Evolutionary conservation across 2,888 invertebrate species (phyloP).

Genomic region (Lepeophtheirus nordmannii): DNA sequence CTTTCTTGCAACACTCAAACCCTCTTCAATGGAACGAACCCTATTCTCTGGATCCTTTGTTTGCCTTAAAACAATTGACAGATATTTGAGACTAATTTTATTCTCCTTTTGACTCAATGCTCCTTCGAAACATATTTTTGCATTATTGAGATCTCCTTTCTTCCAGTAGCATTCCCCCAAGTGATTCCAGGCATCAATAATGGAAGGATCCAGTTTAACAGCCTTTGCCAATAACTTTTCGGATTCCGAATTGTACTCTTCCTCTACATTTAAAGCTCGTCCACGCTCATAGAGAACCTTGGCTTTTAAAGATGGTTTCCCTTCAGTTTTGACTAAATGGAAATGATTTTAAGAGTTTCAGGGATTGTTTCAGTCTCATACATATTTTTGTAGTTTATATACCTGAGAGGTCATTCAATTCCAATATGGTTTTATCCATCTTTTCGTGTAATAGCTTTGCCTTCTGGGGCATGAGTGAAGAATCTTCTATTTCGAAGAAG

Average conservation of each 20-base stretch:
- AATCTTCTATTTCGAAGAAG: slow-evolving; percentile 56
- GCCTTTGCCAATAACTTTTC: slow-evolving; percentile 61
- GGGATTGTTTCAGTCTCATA: neutral
- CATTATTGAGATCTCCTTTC: slow-evolving; percentile 58
- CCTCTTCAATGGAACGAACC: slow-evolving; percentile 48
- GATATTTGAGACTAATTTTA: slow-evolving; percentile 55
- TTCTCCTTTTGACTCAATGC: slow-evolving; percentile 57
- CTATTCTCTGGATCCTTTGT: slow-evolving; percentile 42
- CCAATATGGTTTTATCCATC: slow-evolving; percentile 44
- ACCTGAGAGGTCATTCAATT: slow-evolving; percentile 52
- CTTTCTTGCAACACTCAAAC: slow-evolving; percentile 61
- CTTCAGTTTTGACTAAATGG: slow-evolving; percentile 29
- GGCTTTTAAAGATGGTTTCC: slow-evolving; percentile 31
- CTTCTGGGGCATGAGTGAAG: slow-evolving; percentile 52
- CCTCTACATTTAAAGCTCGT: slow-evolving; percentile 52
- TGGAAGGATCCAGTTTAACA: slow-evolving; percentile 63
- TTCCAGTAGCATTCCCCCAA: slow-evolving; percentile 79
- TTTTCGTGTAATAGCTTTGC: slow-evolving; percentile 47
- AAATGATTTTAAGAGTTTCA: slow-evolving; percentile 12
- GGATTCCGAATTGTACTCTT: slow-evolving; percentile 50
- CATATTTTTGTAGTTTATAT: slow-evolving; percentile 28
- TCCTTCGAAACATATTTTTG: slow-evolving; percentile 64
- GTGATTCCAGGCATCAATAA: slow-evolving; percentile 72
- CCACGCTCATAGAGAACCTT: slow-evolving; percentile 54
- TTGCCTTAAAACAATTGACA: slow-evolving; percentile 65